Evolutionary conservation across 2,797 vertebrate genomes (phyloP), one percentile per base, ranked within the genome.

Genomic region (Geotrypetes seraphini): DNA sequence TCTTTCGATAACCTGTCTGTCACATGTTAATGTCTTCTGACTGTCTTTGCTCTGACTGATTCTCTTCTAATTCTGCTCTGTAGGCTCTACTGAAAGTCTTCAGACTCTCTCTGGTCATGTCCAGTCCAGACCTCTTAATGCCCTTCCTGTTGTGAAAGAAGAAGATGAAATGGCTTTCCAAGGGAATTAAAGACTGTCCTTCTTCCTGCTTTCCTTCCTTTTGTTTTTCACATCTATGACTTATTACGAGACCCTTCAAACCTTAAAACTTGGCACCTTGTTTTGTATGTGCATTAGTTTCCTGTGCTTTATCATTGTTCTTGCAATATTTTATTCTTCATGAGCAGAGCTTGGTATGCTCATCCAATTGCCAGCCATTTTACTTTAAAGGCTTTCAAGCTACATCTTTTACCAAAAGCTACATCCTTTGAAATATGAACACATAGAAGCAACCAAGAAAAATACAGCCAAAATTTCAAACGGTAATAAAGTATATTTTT

Each of bases 81-180:
- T 61, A 83, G 81, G 75, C 25, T 51, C 61, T 19, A 48, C 78
- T 12, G 86, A 87, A 52, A 57, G 60, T 29, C 74, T 91, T 3
- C 78, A 72, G 27, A 78, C 85, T 16, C 75, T 90, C 37, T 90
- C 85, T 52, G 89, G 83, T 45, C 86, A 85, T 29, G 63, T 84
- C 18, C 84, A 83, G 50, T 45, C 65, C 50, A 59, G 72, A 24
- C 63, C 75, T 30, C 42, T 50, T 48, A 72, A 50, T 60, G 76
- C 76, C 25, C 68, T 74, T 32, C 82, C 86, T 14, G 60, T 71
- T 18, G 60, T 77, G 31, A 78, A 73, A 28, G 79, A 83, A 71
- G 85, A 80, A 54, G 88, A 90, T 8, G 83, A 90, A 47, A 66
- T 60, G 9, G 11, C 56, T 25, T 58, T 60, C 38, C 73, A 61